A percentile compares a stretch with the other conserved stretches of the same genome.
Evolutionary conservation across 2,797 vertebrate genomes (phyloP).

Genomic region (Alcedo atthis): DNA sequence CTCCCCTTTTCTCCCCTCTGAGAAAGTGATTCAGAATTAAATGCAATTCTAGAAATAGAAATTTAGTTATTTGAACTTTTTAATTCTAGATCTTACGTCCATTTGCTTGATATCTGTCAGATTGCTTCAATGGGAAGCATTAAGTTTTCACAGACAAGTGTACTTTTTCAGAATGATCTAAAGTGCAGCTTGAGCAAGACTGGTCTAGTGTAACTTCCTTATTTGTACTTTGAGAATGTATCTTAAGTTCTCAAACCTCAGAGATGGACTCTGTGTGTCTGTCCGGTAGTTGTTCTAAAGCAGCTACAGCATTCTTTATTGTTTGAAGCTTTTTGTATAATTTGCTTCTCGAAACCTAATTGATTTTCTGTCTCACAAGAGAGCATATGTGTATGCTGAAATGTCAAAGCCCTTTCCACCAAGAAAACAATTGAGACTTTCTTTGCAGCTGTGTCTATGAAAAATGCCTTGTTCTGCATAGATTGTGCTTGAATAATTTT

Average conservation of each 20-base stretch:
- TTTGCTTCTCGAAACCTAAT: background rate
- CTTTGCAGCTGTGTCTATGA: background rate
- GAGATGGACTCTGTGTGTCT: background rate
- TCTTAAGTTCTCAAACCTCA: background rate
- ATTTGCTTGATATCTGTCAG: background rate
- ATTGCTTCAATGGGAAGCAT: background rate
- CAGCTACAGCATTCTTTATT: background rate
- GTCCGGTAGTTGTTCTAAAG: background rate
- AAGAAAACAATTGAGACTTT: background rate
- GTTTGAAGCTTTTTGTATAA: background rate
- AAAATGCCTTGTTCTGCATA: background rate
- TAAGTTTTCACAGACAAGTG: background rate
- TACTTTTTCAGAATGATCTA: background rate
- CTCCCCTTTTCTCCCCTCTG: no score
- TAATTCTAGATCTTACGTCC: background rate
- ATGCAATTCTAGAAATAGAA: background rate
- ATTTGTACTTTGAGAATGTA: background rate
- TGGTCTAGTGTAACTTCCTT: background rate
- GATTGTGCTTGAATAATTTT: background rate
- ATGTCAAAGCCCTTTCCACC: background rate
- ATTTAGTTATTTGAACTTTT: background rate
- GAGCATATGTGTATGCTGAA: background rate
- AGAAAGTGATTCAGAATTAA: background rate
- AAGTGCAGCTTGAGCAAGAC: background rate
- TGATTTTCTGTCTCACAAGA: background rate